Base-by-base conservation (phyloP, 2,797 vertebrate genomes). In the Characodon lateralis region DNA sequence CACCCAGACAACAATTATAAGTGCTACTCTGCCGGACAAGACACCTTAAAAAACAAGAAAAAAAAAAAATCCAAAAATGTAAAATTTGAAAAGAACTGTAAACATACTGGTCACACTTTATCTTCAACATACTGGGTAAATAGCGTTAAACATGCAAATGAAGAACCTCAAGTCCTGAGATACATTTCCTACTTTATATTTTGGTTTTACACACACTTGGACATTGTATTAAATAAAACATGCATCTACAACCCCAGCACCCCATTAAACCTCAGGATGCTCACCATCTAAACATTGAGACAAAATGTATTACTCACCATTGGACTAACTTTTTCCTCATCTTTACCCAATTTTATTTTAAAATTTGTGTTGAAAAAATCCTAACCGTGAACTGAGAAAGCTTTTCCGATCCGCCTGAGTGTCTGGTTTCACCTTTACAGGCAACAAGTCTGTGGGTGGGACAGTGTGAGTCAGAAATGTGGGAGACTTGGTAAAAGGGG, bases 371-470 rank as follows among this genome's bases (percentile, higher is more conserved):
- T 58, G 58, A 81, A 80, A 0, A 48, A 75, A 66, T 56, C 48
- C 26, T 43, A 71, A n/a, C 28, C 48, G 71, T 26, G 56, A 82
- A 86, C 46, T 71, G 55, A 72, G 72, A 43, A 68, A 26, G 35
- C 39, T 72, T 39, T 69, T 61, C 18, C 28, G 72, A 53, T 75
- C 48, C 78, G 46, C 63, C 31, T 3, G 48, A 85, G 83, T 85
- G 56, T 91, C 86, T 68, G 81, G 74, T 93, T 90, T 87, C 82
- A 90, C 83, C 87, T 90, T 87, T 86, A 75, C 24, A 50, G 87
- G 88, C 86, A 63, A 80, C 2, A 63, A 87, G 74, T 82, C 80
- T 53, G 90, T 88, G 92, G 81, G 88, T 87, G 87, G 90, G 84
- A 89, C 69, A 10, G 73, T 31, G 48, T 93, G 91, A 91, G 80